Evolutionary conservation across 2,113 vertebrate genomes (phyloP).

Genomic region (Mionectes macconnelli): DNA sequence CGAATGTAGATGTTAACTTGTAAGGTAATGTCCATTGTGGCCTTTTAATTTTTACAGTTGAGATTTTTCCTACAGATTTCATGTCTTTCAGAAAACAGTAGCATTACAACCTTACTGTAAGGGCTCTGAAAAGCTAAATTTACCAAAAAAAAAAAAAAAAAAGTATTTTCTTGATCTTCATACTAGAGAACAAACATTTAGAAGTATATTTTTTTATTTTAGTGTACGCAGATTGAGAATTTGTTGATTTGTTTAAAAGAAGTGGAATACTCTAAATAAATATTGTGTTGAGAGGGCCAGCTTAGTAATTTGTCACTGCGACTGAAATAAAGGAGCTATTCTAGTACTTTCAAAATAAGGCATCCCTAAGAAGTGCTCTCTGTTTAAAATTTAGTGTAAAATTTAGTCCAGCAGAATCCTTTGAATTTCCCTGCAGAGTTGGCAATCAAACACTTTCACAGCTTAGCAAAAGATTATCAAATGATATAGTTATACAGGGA

Average conservation of each 20-base stretch:
- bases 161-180: not conserved
- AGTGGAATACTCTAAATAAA: not conserved
- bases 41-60: not conserved
- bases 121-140: not conserved
- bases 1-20: not conserved
- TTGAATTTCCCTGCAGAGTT: not conserved
- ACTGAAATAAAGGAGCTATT: not conserved
- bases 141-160: not conserved
- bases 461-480: not conserved
- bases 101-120: not conserved
- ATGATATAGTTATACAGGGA: not conserved
- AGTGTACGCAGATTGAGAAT: not conserved
- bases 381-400: not conserved
- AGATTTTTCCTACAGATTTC: not conserved
- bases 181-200: not conserved
- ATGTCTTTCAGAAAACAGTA: not conserved
- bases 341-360: not conserved
- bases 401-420: not conserved
- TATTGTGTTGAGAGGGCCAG: not conserved
- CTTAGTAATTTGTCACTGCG: not conserved
- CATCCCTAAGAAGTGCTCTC: not conserved
- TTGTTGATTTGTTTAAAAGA: not conserved
- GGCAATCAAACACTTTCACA: not conserved
- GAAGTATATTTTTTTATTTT: not conserved
- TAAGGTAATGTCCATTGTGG: not conserved